These are phyloP conservation scores for Neotoxoptera formosana DNA, from an alignment of 1,140 invertebrate genomes.

Conservation along the genomic window DNA sequence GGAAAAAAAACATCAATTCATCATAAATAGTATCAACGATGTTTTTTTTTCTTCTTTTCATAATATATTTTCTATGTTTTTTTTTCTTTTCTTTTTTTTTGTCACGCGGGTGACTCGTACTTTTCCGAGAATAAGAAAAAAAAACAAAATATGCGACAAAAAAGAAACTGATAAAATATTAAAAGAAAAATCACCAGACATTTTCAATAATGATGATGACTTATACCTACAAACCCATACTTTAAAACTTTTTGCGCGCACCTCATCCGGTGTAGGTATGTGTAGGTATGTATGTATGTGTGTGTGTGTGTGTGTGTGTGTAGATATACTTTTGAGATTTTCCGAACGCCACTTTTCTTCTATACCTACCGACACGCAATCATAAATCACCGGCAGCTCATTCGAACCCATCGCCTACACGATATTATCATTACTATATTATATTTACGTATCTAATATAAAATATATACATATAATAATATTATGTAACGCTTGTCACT, in stretches of 20 bases:
- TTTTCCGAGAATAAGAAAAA: background rate
- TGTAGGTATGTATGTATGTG: no score
- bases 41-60: background rate
- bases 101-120: background rate
- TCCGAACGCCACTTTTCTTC: background rate
- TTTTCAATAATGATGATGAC: slow-evolving; percentile 47
- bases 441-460: background rate
- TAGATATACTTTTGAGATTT: background rate
- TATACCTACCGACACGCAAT: background rate
- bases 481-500: background rate
- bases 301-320: no score
- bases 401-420: background rate
- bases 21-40: background rate
- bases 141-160: background rate
- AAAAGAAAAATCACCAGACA: slow-evolving; percentile 15
- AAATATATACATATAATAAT: background rate
- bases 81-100: slow-evolving; percentile 30
- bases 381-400: slow-evolving; percentile 3
- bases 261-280: background rate
- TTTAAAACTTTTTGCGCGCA: background rate
- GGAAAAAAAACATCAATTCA: background rate
- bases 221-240: slow-evolving; percentile 26
- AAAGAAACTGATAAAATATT: slow-evolving; percentile 5
- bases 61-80: background rate
- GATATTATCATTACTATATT: background rate